These are phyloP conservation scores for Phengaris arion DNA, from an alignment of 2,888 invertebrate genomes.

Conservation along the genomic window DNA sequence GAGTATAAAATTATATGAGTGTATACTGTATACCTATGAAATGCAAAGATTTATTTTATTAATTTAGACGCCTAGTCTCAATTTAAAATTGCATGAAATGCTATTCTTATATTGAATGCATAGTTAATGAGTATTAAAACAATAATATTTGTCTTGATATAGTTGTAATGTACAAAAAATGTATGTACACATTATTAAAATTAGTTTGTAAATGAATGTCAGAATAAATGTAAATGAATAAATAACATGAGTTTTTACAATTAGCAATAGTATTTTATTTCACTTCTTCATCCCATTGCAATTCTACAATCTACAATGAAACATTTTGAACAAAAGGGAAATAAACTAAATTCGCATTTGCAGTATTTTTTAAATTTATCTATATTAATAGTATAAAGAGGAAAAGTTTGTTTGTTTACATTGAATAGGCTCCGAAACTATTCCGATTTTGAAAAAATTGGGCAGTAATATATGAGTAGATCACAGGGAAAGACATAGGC, in stretches of 20 bases:
- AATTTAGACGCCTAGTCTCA: constrained; percentile 65
- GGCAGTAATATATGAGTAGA: no score
- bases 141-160: constrained; percentile 54
- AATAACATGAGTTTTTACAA: constrained; percentile 38
- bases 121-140: constrained; percentile 64
- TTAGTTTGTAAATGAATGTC: constrained; percentile 72
- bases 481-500: no score
- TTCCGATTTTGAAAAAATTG: no score
- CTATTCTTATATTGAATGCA: constrained; percentile 51
- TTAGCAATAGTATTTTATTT: constrained; percentile 29
- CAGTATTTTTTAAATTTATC: no score
- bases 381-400: no score
- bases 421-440: no score
- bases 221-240: constrained; percentile 68
- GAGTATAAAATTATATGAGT: constrained; percentile 31
- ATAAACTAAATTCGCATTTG: no score
- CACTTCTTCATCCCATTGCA: background rate
- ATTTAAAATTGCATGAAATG: constrained; percentile 68
- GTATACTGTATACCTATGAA: constrained; percentile 49
- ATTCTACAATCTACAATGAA: no score
- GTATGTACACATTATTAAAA: constrained; percentile 65
- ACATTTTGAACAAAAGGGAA: no score
- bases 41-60: constrained; percentile 59
- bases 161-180: constrained; percentile 65
- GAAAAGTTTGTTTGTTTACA: no score